Evolutionary conservation across 2,888 invertebrate genomes (phyloP), one percentile per base, ranked within the genome.

Genomic region (Erebia palarica): DNA sequence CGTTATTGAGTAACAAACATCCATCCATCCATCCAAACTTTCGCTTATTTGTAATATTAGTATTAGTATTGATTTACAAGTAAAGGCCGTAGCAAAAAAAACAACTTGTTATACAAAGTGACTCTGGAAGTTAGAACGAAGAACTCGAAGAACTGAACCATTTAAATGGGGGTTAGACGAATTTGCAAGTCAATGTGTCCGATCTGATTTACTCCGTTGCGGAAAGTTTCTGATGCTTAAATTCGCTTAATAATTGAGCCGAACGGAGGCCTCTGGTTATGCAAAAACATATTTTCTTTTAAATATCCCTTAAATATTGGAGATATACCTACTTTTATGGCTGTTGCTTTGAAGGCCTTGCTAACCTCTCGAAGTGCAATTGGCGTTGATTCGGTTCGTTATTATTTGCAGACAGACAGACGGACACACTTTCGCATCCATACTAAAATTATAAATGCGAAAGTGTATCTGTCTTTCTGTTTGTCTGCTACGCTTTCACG

Each of bases 181-280:
- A 80, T 81, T 80, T 79, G 81, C 81, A 79, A 81, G 79, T 79
- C 80, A 77, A 80, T 77, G 78, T 70, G 69, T 69, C 70, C 69
- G 74, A 75, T 73, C 71, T 71, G 73, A 75, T 73, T 75, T 66
- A 70, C 68, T 71, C 67, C 60, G 65, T 68, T 64, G 68, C 44
- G 72, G 60, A 75, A 73, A 73, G 69, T 75, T 75, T 75, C 67
- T 65, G 73, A 75, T 71, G 73, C 59, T 75, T 70, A 75, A 36
- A 73, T 75, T 70, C 69, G 67, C 57, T 71, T 70, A 53, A 67
- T 70, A 67, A 59, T 70, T 65, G 67, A 68, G 65, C 58, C 55
- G 68, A 70, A 49, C 55, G 65, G 64, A 57, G 64, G 64, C 51
- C 61, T 65, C 61, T n/a, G 69, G 68, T 71, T 71, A 63, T 64